phyloP scores from a whole-genome alignment of 2,888 invertebrate genomes.

The Allacma fusca region DNA sequence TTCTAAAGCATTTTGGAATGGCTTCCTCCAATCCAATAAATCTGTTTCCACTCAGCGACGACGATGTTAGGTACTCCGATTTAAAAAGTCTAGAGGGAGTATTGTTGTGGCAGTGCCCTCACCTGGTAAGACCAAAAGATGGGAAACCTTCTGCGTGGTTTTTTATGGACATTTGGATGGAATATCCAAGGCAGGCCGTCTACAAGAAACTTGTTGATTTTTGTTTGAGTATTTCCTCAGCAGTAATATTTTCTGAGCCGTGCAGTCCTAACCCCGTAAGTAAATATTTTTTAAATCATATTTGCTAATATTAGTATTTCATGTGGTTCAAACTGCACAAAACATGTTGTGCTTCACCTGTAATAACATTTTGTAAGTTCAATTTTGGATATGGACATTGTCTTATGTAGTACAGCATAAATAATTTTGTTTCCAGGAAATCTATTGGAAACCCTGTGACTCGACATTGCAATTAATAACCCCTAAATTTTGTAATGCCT shows the following conservation, averaged over 20 bases:
- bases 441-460: no score
- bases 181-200: neutral
- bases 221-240: neutral
- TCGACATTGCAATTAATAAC: no score
- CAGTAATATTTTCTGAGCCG: neutral
- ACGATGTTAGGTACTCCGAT: neutral
- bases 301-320: no score
- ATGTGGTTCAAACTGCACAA: no score
- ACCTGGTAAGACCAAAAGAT: neutral
- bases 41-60: neutral
- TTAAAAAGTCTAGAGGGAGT: neutral
- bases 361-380: no score
- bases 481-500: no score
- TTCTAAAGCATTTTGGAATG: no score
- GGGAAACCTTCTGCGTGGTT: neutral
- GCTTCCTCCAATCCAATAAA: neutral
- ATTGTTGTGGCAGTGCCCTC: neutral
- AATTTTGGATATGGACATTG: no score
- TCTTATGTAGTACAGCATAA: no score
- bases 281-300: neutral
- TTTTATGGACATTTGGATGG: constrained; percentile 3
- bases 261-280: neutral
- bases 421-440: no score
- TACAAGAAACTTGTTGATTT: constrained; percentile 5
- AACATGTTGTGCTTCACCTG: no score